These are phyloP conservation scores for Meiosimyza decipiens DNA, from an alignment of 2,888 invertebrate species.

Conservation along the genomic window DNA sequence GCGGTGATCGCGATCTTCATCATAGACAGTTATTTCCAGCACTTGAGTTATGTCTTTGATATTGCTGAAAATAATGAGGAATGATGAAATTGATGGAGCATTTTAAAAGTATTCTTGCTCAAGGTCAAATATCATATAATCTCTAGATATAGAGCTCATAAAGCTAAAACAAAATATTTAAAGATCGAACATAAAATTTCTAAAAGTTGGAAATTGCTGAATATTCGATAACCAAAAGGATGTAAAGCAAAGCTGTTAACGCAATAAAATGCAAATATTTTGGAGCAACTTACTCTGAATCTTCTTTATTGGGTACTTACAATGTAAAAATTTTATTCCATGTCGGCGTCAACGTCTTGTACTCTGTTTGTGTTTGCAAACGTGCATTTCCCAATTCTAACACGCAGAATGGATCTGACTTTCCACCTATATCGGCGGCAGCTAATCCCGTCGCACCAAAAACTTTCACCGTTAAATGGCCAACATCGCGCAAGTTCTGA, in stretches of 20 bases:
- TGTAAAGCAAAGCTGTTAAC: no score
- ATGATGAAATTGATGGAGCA: not conserved
- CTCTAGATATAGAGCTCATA: no score
- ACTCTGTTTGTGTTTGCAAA: constrained; percentile 97
- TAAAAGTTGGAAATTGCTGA: no score
- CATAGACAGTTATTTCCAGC: constrained; percentile 94
- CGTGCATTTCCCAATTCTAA: constrained; percentile 94
- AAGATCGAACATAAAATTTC: no score
- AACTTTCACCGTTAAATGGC: constrained; percentile 94
- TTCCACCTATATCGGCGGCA: constrained; percentile 95
- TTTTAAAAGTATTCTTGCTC: no score
- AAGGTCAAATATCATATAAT: no score
- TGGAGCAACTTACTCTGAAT: no score
- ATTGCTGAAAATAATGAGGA: constrained; percentile 70
- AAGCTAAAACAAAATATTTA: no score
- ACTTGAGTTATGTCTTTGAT: constrained; percentile 96
- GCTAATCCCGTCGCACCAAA: constrained; percentile 86
- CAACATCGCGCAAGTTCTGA: constrained; percentile 85
- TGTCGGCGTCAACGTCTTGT: constrained; percentile 94
- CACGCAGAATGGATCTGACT: constrained; percentile 99
- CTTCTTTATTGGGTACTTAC: constrained; percentile 70
- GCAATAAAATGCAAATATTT: no score
- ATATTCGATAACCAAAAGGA: no score
- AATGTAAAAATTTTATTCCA: constrained; percentile 99
- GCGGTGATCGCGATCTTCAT: constrained; percentile 98